phyloP scores from a whole-genome alignment of 2,888 invertebrate species.

The Hypena proboscidalis region DNA sequence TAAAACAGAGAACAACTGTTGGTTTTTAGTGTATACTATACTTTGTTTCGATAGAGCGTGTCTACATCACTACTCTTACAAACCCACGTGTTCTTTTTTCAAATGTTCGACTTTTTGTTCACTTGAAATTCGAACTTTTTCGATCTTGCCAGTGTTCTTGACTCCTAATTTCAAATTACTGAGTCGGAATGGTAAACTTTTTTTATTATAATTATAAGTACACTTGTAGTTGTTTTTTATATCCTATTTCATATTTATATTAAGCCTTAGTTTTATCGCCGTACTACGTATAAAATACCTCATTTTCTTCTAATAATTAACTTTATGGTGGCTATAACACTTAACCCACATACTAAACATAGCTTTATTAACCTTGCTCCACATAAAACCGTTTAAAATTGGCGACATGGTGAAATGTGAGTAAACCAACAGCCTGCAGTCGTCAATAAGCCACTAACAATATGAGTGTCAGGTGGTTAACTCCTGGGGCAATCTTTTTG shows the following conservation, averaged over 20 bases:
- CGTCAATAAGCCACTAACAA: conserved; percentile 26
- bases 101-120: conserved; percentile 34
- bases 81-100: conserved; percentile 44
- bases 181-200: background rate
- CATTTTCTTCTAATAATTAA: background rate
- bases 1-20: conserved; percentile 58
- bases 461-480: conserved; percentile 14
- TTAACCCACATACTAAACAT: conserved; percentile 5
- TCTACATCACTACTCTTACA: conserved; percentile 52
- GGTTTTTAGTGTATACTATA: conserved; percentile 58
- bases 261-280: background rate
- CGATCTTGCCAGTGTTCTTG: conserved; percentile 11
- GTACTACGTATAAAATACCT: background rate
- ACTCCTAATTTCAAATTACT: conserved; percentile 20
- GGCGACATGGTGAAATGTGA: conserved; percentile 32
- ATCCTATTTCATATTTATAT: background rate
- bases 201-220: too few relatives aligned
- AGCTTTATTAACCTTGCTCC: conserved; percentile 23
- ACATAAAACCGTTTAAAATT: conserved; percentile 25
- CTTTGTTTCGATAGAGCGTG: conserved; percentile 56
- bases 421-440: conserved; percentile 25
- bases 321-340: conserved; percentile 1
- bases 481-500: conserved; percentile 25
- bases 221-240: too few relatives aligned
- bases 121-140: conserved; percentile 32